Conservation (phyloP, 2,888 invertebrate genomes). For the Athalia cordata region DNA sequence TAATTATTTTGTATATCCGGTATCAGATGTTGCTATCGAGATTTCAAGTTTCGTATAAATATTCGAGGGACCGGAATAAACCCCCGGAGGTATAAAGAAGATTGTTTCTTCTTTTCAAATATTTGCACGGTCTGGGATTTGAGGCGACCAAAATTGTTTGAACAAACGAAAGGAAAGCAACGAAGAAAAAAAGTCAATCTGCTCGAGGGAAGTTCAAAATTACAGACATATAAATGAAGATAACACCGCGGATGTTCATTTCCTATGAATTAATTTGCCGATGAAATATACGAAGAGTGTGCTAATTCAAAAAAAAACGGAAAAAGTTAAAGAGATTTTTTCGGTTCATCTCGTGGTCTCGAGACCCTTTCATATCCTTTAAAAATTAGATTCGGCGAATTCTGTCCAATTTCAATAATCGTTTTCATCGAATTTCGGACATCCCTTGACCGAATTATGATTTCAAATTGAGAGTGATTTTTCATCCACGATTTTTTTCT, state of each 20-base stretch:
- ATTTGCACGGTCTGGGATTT: too few species aligned
- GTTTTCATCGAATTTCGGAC: slow-evolving; percentile 18
- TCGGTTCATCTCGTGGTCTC: neutral
- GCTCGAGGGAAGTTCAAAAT: neutral
- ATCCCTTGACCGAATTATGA: too few species aligned
- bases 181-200: neutral
- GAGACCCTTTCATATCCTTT: slow-evolving; percentile 6
- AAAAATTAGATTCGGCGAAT: slow-evolving; percentile 8
- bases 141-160: neutral
- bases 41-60: too few species aligned
- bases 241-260: neutral
- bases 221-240: neutral
- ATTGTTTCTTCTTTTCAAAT: too few species aligned
- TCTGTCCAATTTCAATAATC: slow-evolving; percentile 35
- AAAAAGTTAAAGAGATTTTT: neutral
- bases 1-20: too few species aligned
- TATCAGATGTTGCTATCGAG: too few species aligned
- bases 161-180: neutral
- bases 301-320: neutral
- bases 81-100: too few species aligned
- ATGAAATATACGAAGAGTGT: neutral
- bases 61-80: too few species aligned
- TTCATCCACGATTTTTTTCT: too few species aligned
- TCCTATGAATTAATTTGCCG: neutral
- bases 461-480: too few species aligned